Evolutionary conservation across 2,888 invertebrate species (phyloP).

Genomic region (Lepidochitona cinerea): DNA sequence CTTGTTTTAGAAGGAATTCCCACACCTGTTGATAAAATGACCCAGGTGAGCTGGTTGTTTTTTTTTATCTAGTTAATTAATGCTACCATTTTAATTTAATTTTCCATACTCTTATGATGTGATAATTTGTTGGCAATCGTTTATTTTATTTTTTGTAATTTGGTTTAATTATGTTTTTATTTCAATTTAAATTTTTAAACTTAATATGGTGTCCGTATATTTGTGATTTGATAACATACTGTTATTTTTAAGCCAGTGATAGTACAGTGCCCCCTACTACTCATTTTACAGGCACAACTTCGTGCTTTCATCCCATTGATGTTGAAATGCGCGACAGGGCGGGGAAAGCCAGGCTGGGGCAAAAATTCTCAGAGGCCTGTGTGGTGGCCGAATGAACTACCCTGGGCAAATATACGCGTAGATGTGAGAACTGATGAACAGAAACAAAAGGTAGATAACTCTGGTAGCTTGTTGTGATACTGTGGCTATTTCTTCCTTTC

Average conservation of each 20-base stretch:
- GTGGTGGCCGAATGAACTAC: constrained; percentile 98
- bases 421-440: constrained; percentile 96
- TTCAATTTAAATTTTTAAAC: too few species aligned
- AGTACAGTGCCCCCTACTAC: too few species aligned
- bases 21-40: constrained; percentile 99
- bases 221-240: too few species aligned
- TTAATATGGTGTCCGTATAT: too few species aligned
- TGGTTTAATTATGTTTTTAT: too few species aligned
- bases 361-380: constrained; percentile 93
- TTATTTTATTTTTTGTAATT: too few species aligned
- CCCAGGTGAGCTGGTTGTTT: constrained; percentile 81
- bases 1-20: constrained; percentile 98
- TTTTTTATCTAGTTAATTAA: too few species aligned
- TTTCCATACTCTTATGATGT: too few species aligned
- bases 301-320: constrained; percentile 96
- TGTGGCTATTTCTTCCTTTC: constrained; percentile 8
- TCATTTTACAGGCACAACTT: constrained; percentile 80
- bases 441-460: constrained; percentile 86
- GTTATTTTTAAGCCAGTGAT: too few species aligned
- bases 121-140: too few species aligned
- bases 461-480: background rate
- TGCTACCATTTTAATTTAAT: too few species aligned
- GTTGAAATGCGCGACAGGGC: constrained; percentile 94
- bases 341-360: constrained; percentile 98
- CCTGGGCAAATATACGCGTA: constrained; percentile 98